A percentile compares a stretch with the other conserved stretches of the same genome.
Evolutionary conservation across 53 echinoderm and acorn worm genomes (phyloP).

Genomic region (Hippasteria phrygiana): DNA sequence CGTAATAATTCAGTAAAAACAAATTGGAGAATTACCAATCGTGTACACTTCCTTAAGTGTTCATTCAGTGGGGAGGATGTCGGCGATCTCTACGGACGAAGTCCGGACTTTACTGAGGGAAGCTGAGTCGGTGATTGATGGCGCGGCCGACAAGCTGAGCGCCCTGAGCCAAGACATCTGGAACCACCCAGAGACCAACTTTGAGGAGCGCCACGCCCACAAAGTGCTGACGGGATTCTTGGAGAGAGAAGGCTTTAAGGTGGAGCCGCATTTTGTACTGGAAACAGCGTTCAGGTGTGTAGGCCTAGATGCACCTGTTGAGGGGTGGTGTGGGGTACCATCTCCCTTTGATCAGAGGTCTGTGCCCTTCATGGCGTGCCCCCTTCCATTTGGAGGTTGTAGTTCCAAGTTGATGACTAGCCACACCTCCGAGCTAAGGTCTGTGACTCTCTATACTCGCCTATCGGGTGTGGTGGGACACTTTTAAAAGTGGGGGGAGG

Average conservation of each 20-base stretch:
- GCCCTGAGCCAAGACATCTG: constrained; percentile 90
- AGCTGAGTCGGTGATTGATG: constrained; percentile 75
- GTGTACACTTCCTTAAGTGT: too few species aligned
- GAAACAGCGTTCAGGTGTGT: constrained; percentile 80
- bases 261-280: constrained; percentile 74
- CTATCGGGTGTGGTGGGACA: too few species aligned
- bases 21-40: too few species aligned
- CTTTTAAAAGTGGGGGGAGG: too few species aligned
- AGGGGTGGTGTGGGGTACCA: too few species aligned
- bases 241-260: constrained; percentile 91
- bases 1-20: too few species aligned
- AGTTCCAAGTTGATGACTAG: too few species aligned
- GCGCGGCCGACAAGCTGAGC: constrained; percentile 70
- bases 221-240: constrained; percentile 83
- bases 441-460: too few species aligned
- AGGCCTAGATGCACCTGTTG: not conserved
- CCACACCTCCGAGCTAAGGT: too few species aligned
- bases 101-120: constrained; percentile 23
- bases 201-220: constrained; percentile 83
- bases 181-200: constrained; percentile 84
- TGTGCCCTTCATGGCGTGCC: too few species aligned
- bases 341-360: too few species aligned
- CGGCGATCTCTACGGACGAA: not conserved
- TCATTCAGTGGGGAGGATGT: not conserved
- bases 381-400: too few species aligned